A percentile compares a stretch with the other conserved stretches of the same genome.
These are phyloP conservation scores for Xanthia icteritia DNA, from an alignment of 2,888 invertebrate species.

Conservation along the genomic window DNA sequence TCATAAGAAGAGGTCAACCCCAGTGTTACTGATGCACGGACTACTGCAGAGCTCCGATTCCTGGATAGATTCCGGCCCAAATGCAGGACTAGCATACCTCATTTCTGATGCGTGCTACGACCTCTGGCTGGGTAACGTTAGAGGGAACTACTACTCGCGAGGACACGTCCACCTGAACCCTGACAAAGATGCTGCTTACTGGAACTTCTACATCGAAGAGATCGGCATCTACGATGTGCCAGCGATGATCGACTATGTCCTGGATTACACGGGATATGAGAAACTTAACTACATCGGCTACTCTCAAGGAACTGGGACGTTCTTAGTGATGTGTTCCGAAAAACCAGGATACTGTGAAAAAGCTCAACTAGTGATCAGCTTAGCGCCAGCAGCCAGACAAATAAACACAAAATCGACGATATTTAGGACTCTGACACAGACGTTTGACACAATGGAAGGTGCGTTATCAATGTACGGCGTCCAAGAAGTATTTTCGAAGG, in stretches of 20 bases:
- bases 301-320: constrained; percentile 70
- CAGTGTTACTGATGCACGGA: constrained; percentile 83
- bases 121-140: constrained; percentile 75
- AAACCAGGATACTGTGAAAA: constrained; percentile 92
- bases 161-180: constrained; percentile 84
- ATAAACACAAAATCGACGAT: constrained; percentile 89
- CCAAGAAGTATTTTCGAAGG: constrained; percentile 77
- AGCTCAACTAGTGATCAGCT: constrained; percentile 89
- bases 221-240: constrained; percentile 93
- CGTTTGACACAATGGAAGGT: constrained; percentile 65
- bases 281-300: constrained; percentile 75
- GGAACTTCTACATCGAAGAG: constrained; percentile 84
- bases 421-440: constrained; percentile 63
- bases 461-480: constrained; percentile 67
- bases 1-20: constrained; percentile 65
- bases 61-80: constrained; percentile 80
- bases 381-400: constrained; percentile 91
- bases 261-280: constrained; percentile 71
- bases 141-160: constrained; percentile 86
- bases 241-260: constrained; percentile 85
- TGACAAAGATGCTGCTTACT: constrained; percentile 69
- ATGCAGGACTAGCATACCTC: constrained; percentile 72
- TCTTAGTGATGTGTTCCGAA: constrained; percentile 92
- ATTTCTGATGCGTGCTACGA: constrained; percentile 69
- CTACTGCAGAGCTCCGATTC: constrained; percentile 79